These are phyloP conservation scores for Valencia hispanica DNA, from an alignment of 2,797 vertebrate genomes.

Conservation along the genomic window DNA sequence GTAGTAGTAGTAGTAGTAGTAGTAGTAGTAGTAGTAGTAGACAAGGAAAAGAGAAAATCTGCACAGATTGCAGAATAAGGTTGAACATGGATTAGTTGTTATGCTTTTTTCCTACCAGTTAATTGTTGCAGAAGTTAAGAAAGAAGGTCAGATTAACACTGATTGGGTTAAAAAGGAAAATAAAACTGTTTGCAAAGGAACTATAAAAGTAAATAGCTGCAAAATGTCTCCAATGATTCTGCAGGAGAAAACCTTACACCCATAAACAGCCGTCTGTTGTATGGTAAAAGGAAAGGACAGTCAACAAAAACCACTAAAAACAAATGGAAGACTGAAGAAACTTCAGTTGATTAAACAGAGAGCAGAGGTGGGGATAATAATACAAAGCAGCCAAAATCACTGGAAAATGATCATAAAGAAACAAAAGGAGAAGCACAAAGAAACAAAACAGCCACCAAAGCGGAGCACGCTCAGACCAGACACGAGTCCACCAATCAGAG, in stretches of 20 bases:
- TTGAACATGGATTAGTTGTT: background rate
- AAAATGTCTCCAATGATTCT: background rate
- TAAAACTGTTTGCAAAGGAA: background rate
- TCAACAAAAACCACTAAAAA: no score
- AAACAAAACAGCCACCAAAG: background rate
- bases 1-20: conserved; percentile 30
- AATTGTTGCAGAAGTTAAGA: no score
- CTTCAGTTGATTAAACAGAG: background rate
- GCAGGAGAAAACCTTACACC: background rate
- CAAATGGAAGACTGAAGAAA: background rate
- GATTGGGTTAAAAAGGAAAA: background rate
- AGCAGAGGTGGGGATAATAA: background rate
- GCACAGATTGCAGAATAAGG: background rate
- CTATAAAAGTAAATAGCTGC: background rate
- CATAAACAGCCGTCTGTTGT: background rate
- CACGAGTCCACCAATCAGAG: conserved; percentile 35
- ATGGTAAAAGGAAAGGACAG: no score
- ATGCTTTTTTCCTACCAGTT: background rate
- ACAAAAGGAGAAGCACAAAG: background rate
- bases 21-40: conserved; percentile 36
- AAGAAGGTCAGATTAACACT: background rate
- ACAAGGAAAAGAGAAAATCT: conserved; percentile 1
- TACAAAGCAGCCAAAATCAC: background rate
- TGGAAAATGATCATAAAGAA: background rate
- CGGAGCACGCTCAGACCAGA: conserved; percentile 37